phyloP scores from a whole-genome alignment of 92 coral and sea anemone species.

The Umimayanthus kanabou region DNA sequence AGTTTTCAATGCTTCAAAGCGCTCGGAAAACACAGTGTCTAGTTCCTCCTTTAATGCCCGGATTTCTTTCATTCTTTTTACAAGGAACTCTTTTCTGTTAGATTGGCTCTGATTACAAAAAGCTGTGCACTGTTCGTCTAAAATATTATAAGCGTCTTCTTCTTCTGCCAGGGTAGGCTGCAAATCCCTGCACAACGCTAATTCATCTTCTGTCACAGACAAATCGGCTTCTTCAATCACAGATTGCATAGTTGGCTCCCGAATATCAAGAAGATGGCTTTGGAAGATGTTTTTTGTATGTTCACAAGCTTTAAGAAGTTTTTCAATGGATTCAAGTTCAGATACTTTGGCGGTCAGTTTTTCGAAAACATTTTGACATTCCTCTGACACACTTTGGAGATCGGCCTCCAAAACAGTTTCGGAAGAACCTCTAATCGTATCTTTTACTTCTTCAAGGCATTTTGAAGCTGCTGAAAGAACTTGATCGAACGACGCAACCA shows the following conservation, averaged over 20 bases:
- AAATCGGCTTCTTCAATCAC: constrained; percentile 49
- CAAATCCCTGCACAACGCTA: constrained; percentile 52
- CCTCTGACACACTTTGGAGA: constrained; percentile 16
- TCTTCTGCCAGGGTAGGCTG: constrained; percentile 51
- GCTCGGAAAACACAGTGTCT: constrained; percentile 39
- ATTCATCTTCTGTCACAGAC: constrained; percentile 42
- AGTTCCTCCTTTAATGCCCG: constrained; percentile 36
- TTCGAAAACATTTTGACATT: neutral
- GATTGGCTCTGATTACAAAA: constrained; percentile 27
- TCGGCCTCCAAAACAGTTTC: constrained; percentile 26
- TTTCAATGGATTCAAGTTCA: constrained; percentile 20
- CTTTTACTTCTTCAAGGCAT: constrained; percentile 55
- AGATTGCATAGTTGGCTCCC: constrained; percentile 25
- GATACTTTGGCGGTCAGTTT: neutral
- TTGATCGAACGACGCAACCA: neutral
- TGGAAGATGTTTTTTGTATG: constrained; percentile 10
- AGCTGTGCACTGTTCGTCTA: constrained; percentile 42
- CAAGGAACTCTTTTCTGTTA: constrained; percentile 40
- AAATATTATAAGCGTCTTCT: constrained; percentile 40
- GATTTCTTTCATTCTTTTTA: constrained; percentile 40
- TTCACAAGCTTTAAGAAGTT: constrained; percentile 22
- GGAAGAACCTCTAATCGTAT: neutral
- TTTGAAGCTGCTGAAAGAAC: constrained; percentile 33
- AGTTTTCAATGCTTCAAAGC: constrained; percentile 51
- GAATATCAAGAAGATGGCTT: constrained; percentile 40